A percentile compares a stretch with the other conserved stretches of the same genome.
Conservation (phyloP, 2,888 invertebrate genomes). For the Tinea trinotella region DNA sequence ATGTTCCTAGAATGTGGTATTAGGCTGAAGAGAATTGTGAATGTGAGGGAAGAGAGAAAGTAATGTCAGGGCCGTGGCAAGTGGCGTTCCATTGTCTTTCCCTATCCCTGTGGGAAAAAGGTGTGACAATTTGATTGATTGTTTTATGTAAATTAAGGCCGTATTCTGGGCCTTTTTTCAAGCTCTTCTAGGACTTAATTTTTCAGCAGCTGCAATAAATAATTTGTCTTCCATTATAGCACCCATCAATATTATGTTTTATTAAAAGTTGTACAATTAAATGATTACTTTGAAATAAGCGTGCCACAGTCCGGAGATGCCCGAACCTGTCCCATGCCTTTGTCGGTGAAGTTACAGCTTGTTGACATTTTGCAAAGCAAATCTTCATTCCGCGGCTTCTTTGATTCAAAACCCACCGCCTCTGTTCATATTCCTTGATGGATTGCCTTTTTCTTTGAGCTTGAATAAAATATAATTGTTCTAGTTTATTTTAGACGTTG, state of each 20-base stretch:
- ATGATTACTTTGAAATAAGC: slow-evolving; percentile 53
- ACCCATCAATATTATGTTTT: slow-evolving; percentile 12
- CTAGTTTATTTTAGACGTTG: not conserved
- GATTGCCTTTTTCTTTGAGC: slow-evolving; percentile 8
- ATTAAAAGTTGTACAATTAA: slow-evolving; percentile 38
- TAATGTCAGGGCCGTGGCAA: no score
- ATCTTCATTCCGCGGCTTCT: slow-evolving; percentile 66
- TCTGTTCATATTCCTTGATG: slow-evolving; percentile 21
- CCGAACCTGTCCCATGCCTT: slow-evolving; percentile 33
- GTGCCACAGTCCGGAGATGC: slow-evolving; percentile 43
- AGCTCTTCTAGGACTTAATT: no score
- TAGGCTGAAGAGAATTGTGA: no score
- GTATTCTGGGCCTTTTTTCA: no score
- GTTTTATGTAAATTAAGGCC: no score
- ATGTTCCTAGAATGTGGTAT: no score
- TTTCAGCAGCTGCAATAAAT: no score
- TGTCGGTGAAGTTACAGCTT: slow-evolving; percentile 45
- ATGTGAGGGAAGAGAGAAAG: no score
- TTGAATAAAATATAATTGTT: slow-evolving; percentile 1
- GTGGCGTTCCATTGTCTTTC: no score
- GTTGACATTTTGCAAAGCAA: slow-evolving; percentile 69
- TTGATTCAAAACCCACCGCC: slow-evolving; percentile 34
- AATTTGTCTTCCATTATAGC: no score
- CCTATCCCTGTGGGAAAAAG: no score
- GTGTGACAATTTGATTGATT: no score